Evolutionary conservation across 2,888 invertebrate genomes (phyloP), one percentile per base, ranked within the genome.

Genomic region (Archips xylosteana): DNA sequence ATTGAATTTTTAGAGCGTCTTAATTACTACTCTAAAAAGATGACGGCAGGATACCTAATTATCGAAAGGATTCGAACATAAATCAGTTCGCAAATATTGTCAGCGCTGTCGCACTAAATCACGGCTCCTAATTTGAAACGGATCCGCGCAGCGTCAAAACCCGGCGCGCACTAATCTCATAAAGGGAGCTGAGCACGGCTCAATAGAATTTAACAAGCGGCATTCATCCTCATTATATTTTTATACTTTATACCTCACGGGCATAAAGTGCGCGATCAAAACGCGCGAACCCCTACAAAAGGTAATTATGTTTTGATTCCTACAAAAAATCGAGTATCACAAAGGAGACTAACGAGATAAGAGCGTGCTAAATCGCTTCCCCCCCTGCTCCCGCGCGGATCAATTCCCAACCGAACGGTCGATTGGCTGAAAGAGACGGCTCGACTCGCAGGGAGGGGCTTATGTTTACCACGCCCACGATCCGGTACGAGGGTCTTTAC

Each of bases 281-380:
- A 92, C 92, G 90, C 92, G 92, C 91, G 89, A 92, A 92, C 91
- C 92, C 91, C 91, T 93, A 94, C 94, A 94, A 94, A 94, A 93
- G 94, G 94, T 94, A 94, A 94, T 94, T 94, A 94, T 94, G 94
- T 94, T 94, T 94, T 94, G 94, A 94, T 94, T 94, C 91, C 89
- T 92, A 92, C 89, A 90, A 85, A 91, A 92, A 92, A 92, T 90
- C 88, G 89, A 92, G 92, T 88, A 92, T 93, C 94, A 94, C 94
- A 94, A 94, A 94, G 93, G 94, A 91, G 92, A 90, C 94, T 94
- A 94, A 94, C 94, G 94, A 94, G 94, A 94, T 94, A 94, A 94
- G 92, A 94, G 94, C 92, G 94, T 94, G 94, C 94, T 94, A 94
- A 94, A 94, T 94, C 93, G 93, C 85, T 86, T 85, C 85, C 90